phyloP scores from a whole-genome alignment of 2,113 vertebrate genomes.

The Jacana jacana region DNA sequence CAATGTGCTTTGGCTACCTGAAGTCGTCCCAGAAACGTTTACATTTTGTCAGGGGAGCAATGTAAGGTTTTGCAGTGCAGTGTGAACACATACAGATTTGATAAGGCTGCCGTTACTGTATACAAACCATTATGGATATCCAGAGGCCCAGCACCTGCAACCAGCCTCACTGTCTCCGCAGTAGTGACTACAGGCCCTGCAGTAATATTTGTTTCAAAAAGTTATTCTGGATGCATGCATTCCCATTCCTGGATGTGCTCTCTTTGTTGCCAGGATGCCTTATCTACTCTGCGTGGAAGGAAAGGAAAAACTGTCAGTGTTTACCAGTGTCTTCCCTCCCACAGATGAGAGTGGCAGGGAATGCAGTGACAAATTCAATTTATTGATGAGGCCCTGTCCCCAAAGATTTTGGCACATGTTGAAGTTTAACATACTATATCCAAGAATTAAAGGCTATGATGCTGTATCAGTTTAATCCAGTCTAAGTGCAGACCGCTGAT shows the following conservation, averaged over 20 bases:
- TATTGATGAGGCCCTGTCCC: not conserved
- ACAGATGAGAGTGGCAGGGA: not conserved
- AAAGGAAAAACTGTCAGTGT: not conserved
- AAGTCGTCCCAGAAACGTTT: not conserved
- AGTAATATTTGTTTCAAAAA: not conserved
- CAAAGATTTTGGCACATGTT: not conserved
- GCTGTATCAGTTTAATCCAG: not conserved
- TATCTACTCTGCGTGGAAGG: not conserved
- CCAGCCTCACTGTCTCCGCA: not conserved
- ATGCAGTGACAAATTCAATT: not conserved
- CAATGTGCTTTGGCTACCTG: not conserved
- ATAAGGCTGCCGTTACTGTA: not conserved
- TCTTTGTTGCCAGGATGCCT: not conserved
- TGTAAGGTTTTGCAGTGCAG: not conserved
- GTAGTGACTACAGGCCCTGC: not conserved
- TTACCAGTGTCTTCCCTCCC: not conserved
- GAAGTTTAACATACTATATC: not conserved
- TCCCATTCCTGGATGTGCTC: not conserved
- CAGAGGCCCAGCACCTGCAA: not conserved
- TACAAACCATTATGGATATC: not conserved
- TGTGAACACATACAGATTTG: not conserved
- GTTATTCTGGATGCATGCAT: not conserved
- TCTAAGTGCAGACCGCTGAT: not conserved
- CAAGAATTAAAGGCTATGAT: not conserved
- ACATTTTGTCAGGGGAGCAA: not conserved